phyloP scores from a whole-genome alignment of 1,140 invertebrate species.

The Eumaeus atala region DNA sequence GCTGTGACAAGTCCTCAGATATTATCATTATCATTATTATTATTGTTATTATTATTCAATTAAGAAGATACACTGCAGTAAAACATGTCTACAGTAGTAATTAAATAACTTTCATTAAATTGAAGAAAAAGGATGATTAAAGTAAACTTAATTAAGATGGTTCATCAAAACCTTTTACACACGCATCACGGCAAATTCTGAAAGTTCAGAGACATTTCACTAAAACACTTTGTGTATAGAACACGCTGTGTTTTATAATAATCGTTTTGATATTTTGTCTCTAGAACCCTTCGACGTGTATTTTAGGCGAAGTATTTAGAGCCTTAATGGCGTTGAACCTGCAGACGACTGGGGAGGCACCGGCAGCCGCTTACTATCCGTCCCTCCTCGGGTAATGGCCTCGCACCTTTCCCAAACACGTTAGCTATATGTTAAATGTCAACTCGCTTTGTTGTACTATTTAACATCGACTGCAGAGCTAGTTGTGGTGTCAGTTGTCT shows the following conservation, averaged over 20 bases:
- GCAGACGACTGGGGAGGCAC: conserved; percentile 41
- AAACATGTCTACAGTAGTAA: too few relatives aligned
- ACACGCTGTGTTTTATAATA: conserved; percentile 6
- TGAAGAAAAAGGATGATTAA: too few relatives aligned
- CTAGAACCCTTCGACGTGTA: conserved; percentile 20
- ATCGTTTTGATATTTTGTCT: conserved; percentile 17
- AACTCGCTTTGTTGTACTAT: conserved; percentile 47
- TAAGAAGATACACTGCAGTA: too few relatives aligned
- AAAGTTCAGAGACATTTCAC: conserved; percentile 1
- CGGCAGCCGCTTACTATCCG: conserved; percentile 32
- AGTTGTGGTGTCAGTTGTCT: conserved; percentile 10
- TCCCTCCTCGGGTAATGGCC: conserved; percentile 44
- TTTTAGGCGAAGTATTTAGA: conserved; percentile 46
- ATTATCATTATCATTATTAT: too few relatives aligned
- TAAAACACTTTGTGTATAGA: not conserved
- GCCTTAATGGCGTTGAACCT: conserved; percentile 53
- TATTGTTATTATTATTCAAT: too few relatives aligned
- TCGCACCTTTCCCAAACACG: conserved; percentile 52
- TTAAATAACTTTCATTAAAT: too few relatives aligned
- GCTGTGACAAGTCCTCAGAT: too few relatives aligned
- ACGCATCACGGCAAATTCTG: not conserved
- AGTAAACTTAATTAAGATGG: not conserved
- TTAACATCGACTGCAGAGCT: conserved; percentile 38
- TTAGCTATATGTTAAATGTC: conserved; percentile 51
- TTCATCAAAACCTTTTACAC: not conserved